These are phyloP conservation scores for Darevskia mixta DNA, from an alignment of 2,797 vertebrate species.

Conservation along the genomic window DNA sequence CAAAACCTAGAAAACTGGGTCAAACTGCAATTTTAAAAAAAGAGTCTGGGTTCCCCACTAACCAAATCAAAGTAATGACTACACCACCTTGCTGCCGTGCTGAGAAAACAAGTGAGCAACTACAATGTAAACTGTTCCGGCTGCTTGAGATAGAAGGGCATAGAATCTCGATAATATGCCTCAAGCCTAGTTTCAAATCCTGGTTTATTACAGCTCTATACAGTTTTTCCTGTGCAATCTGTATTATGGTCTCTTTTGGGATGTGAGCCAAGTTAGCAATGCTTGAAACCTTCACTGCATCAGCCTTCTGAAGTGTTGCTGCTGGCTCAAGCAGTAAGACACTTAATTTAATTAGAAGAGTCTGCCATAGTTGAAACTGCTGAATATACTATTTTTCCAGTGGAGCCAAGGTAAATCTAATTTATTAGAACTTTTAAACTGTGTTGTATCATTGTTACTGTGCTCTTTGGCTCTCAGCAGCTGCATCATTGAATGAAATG, in stretches of 20 bases:
- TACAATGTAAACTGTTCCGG: not conserved
- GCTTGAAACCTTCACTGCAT: conserved; percentile 67
- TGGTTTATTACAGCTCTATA: conserved; percentile 57
- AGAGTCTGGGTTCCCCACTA: not conserved
- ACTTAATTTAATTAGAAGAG: conserved; percentile 84
- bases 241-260: conserved; percentile 65
- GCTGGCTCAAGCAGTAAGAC: conserved; percentile 69
- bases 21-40: not conserved
- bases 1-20: not conserved
- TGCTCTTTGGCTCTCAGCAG: conserved; percentile 54
- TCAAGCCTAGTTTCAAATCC: conserved; percentile 34
- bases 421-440: conserved; percentile 77
- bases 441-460: conserved; percentile 58
- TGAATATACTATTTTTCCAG: conserved; percentile 74
- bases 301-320: conserved; percentile 71
- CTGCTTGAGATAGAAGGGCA: not conserved
- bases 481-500: conserved; percentile 70
- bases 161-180: not conserved
- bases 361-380: conserved; percentile 78
- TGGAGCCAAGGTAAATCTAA: conserved; percentile 75
- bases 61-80: not conserved
- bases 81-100: not conserved
- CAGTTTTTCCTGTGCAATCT: conserved; percentile 56
- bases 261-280: conserved; percentile 75
- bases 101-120: not conserved